A percentile compares a stretch with the other conserved stretches of the same genome.
phyloP scores from a whole-genome alignment of 2,888 invertebrate species.

The Monoplex corrugatus region DNA sequence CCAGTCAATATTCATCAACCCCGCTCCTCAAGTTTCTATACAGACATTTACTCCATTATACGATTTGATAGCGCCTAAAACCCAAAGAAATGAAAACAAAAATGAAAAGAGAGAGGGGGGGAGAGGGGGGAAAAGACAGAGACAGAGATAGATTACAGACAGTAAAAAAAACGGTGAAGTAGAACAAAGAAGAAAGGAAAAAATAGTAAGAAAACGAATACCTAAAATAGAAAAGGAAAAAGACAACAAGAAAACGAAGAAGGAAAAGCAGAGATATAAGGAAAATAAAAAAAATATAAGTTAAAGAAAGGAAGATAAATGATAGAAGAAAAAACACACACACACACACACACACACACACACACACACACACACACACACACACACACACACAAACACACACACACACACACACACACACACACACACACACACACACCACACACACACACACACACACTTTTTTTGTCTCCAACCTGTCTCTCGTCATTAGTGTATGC shows the following conservation, averaged over 20 bases:
- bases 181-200: too few species aligned
- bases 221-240: too few species aligned
- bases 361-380: not conserved
- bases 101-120: not conserved
- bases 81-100: not conserved
- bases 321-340: not conserved
- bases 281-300: not conserved
- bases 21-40: too few species aligned
- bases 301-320: not conserved
- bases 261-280: not conserved
- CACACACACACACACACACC: too few species aligned
- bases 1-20: too few species aligned
- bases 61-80: too few species aligned
- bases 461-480: too few species aligned
- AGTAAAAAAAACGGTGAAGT: too few species aligned
- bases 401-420: not conserved
- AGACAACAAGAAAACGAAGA: not conserved
- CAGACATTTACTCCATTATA: too few species aligned
- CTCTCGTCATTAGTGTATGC: too few species aligned
- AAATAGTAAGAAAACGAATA: too few species aligned
- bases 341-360: not conserved
- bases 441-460: too few species aligned
- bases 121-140: not conserved
- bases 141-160: not conserved
- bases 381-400: not conserved